Evolutionary conservation across 1,140 invertebrate species (phyloP).

Genomic region (Branchinecta lynchi): DNA sequence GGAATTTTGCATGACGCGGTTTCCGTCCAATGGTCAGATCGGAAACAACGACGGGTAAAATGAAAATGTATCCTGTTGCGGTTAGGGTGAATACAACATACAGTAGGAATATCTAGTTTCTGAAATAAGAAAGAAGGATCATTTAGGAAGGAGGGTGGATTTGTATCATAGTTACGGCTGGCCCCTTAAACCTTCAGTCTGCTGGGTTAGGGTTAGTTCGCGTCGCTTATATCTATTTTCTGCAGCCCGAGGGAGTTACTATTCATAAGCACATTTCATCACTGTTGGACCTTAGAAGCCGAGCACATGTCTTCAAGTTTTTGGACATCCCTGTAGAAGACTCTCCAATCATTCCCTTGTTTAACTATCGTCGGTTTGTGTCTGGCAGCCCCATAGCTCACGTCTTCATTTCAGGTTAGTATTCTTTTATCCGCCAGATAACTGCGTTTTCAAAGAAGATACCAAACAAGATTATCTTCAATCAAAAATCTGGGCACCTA

Average conservation of each 20-base stretch:
- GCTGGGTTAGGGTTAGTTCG: no score
- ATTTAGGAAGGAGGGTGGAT: no score
- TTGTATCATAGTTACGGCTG: no score
- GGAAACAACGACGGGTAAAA: no score
- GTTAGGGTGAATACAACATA: no score
- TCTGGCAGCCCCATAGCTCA: constrained; percentile 34
- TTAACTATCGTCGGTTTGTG: constrained; percentile 39
- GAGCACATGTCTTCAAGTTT: constrained; percentile 38
- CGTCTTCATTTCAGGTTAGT: constrained; percentile 37
- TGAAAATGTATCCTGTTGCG: no score
- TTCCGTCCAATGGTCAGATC: no score
- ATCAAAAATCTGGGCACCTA: background rate
- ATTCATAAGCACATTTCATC: constrained; percentile 43
- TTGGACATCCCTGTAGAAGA: constrained; percentile 43
- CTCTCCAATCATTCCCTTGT: constrained; percentile 40
- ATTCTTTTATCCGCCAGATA: constrained; percentile 7
- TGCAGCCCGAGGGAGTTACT: constrained; percentile 39
- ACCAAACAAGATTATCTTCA: background rate
- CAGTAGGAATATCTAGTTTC: no score
- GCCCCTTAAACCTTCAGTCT: no score
- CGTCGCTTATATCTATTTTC: background rate
- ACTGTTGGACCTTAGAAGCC: constrained; percentile 41
- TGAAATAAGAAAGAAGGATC: no score
- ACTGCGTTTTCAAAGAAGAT: constrained; percentile 8
- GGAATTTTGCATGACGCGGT: no score